These are phyloP conservation scores for Cryptocephalus moraei DNA, from an alignment of 2,888 invertebrate species.

Conservation along the genomic window DNA sequence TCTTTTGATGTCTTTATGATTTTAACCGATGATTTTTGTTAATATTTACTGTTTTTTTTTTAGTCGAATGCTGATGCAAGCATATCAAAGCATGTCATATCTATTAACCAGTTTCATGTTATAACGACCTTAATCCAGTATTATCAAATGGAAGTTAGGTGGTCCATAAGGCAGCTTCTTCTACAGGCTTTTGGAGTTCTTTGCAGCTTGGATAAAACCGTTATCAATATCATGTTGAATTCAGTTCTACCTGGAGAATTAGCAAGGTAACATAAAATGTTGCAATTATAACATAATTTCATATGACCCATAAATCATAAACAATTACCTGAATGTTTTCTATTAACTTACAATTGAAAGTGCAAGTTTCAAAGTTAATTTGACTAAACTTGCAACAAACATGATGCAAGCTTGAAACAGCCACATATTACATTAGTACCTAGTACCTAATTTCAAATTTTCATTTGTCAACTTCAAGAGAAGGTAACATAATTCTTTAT, in stretches of 20 bases:
- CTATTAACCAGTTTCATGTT: constrained; percentile 72
- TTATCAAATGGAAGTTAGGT: constrained; percentile 91
- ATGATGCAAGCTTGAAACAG: no score
- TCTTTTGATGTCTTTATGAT: no score
- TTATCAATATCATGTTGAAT: constrained; percentile 72
- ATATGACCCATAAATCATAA: no score
- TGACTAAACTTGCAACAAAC: no score
- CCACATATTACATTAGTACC: no score
- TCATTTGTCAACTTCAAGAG: no score
- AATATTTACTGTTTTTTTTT: constrained; percentile 20
- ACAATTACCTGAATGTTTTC: no score
- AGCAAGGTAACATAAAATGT: constrained; percentile 60
- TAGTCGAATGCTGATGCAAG: constrained; percentile 88
- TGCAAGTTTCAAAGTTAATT: no score
- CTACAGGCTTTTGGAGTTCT: constrained; percentile 80
- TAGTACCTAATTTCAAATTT: no score
- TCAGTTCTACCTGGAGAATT: constrained; percentile 87
- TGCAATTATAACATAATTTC: neutral
- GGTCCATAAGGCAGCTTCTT: constrained; percentile 73
- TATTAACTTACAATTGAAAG: no score
- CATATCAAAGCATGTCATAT: constrained; percentile 75
- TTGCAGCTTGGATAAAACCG: constrained; percentile 74
- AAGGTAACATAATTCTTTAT: no score
- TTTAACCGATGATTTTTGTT: neutral
- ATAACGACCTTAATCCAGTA: constrained; percentile 81